Evolutionary conservation across 2,797 vertebrate species (phyloP).

Genomic region (Tenualosa thibaudeaui): DNA sequence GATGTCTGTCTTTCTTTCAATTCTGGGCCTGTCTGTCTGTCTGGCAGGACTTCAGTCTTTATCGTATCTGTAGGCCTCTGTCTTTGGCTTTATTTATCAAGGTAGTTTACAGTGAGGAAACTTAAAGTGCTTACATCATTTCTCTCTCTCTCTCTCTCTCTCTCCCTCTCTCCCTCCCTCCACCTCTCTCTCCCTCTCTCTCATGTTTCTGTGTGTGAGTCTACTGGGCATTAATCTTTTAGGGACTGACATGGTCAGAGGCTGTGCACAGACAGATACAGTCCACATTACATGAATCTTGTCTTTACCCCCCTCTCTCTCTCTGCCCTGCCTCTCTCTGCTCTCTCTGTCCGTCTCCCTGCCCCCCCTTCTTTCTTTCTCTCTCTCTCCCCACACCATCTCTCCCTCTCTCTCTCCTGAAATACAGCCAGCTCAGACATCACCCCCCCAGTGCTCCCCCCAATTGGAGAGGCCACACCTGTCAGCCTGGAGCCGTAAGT

Average conservation of each 20-base stretch:
- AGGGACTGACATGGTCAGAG: background rate
- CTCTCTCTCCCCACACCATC: background rate
- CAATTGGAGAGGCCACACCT: constrained; percentile 90
- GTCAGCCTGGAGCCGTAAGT: constrained; percentile 99
- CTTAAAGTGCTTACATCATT: too few relatives aligned
- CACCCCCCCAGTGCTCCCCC: constrained; percentile 89
- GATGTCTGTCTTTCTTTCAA: background rate
- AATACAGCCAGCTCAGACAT: constrained; percentile 89
- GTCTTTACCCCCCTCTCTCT: background rate
- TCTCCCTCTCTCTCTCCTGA: background rate
- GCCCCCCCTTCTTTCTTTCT: too few relatives aligned
- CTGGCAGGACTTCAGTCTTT: background rate
- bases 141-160: too few relatives aligned
- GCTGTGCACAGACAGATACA: background rate
- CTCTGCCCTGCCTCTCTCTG: background rate
- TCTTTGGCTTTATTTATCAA: background rate
- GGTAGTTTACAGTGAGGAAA: too few relatives aligned
- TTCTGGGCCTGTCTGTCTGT: background rate
- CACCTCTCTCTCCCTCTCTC: background rate
- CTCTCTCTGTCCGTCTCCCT: background rate
- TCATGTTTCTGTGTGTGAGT: background rate
- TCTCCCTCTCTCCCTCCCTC: too few relatives aligned
- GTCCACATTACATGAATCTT: constrained; percentile 22
- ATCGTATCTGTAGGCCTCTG: background rate
- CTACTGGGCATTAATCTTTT: background rate